phyloP scores from a whole-genome alignment of 2,797 vertebrate species.

The Macropus fuliginosus region DNA sequence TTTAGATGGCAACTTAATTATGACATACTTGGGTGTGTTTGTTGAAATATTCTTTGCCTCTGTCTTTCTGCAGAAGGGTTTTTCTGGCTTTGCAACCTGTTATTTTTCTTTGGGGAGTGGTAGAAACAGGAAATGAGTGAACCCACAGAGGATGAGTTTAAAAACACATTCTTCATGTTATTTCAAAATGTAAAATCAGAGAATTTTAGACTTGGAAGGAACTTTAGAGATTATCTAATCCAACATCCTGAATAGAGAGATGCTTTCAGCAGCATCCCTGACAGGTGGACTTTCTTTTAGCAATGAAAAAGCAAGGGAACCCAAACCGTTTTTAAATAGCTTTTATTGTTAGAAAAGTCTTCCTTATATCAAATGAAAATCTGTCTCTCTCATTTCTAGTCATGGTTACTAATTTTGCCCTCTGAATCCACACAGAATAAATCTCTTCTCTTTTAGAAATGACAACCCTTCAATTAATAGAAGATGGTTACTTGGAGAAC shows the following conservation, averaged over 20 bases:
- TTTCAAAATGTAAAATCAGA: background rate
- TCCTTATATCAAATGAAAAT: background rate
- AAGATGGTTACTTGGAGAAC: background rate
- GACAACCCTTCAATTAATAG: background rate
- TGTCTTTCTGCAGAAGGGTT: constrained; percentile 72
- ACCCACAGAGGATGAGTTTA: constrained; percentile 77
- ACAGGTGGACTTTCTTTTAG: background rate
- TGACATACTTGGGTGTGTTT: constrained; percentile 64
- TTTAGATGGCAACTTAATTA: constrained; percentile 62
- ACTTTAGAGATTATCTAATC: background rate
- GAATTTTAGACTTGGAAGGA: background rate
- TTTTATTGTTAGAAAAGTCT: background rate
- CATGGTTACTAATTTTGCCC: background rate
- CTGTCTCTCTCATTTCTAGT: background rate
- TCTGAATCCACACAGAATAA: background rate
- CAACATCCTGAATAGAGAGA: background rate
- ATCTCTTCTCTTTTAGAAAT: background rate
- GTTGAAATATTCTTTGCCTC: constrained; percentile 62
- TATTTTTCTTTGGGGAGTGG: constrained; percentile 77
- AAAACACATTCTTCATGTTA: constrained; percentile 59
- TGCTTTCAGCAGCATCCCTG: background rate
- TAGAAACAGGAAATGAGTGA: constrained; percentile 75
- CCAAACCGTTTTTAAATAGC: background rate
- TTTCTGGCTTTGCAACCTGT: constrained; percentile 82
- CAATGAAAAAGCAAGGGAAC: background rate